Base-by-base conservation (phyloP, 2,888 invertebrate species). In the Drosophila vallismaia region DNA sequence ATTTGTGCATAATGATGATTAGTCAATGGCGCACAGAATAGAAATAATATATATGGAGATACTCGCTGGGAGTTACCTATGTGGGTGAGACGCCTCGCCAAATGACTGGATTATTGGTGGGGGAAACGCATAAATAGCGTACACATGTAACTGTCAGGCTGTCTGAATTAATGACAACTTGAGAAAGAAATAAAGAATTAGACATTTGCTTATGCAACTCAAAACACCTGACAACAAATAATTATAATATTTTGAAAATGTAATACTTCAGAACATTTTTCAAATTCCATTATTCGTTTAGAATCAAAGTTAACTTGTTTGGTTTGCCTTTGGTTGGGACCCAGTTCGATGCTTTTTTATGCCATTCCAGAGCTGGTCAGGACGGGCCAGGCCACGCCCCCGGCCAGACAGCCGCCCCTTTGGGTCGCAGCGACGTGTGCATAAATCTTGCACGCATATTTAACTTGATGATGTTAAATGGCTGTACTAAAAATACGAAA, bases 381-480 rank as follows among this genome's bases (percentile, higher is more conserved):
- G 52, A 7, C 33, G 5, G 51, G 14, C 31, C 44, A 59, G 59
- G 50, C 63, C 63, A 60, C 63, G 63, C 63, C 63, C 49, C 26
- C 45, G 38, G n/a, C 31, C 62, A 54, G 45, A 50, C 69, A 28
- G 46, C 45, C 54, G 60, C 59, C 54, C 45, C 54, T 29, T 58
- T 33, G 28, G 53, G 48, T 54, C 58, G 55, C 38, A 55, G 60
- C 79, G 75, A 84, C 74, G 78, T 82, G 80, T 74, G 79, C 88
- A 88, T 88, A 88, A 88, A 88, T 88, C 88, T 84, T 88, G 78
- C 88, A 87, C 87, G 88, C 87, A 88, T 88, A 87, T 88, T 88
- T 84, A 79, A 78, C 78, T 82, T 81, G 83, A 83, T 88, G 85
- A 85, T 85, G 88, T 84, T 82, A 82, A 88, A 82, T 86, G 86